These are phyloP conservation scores for Stenoptilia bipunctidactyla DNA, from an alignment of 2,888 invertebrate species.

Conservation along the genomic window DNA sequence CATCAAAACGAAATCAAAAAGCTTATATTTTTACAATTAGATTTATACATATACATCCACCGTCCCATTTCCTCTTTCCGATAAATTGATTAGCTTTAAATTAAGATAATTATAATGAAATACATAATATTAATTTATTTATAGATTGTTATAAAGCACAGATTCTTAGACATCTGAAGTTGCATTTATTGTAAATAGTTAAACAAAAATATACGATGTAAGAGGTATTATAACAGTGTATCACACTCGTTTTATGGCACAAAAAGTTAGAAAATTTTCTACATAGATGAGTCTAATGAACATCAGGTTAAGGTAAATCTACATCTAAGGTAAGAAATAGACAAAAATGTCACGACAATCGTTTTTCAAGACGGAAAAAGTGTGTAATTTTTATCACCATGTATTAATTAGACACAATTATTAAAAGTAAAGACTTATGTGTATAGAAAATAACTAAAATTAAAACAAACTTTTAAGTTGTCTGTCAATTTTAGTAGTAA, in stretches of 20 bases:
- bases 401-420: too few species aligned
- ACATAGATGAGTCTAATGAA: constrained; percentile 6
- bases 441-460: too few species aligned
- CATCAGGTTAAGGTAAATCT: too few species aligned
- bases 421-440: too few species aligned
- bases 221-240: constrained; percentile 59
- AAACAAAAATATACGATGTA: constrained; percentile 46
- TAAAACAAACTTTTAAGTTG: constrained; percentile 34
- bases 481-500: constrained; percentile 66
- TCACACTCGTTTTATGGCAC: constrained; percentile 71
- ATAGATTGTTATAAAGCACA: constrained; percentile 70
- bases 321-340: too few species aligned
- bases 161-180: constrained; percentile 62
- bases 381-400: too few species aligned
- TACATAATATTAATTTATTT: constrained; percentile 39
- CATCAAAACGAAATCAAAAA: constrained; percentile 20
- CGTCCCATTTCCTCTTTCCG: constrained; percentile 68
- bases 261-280: constrained; percentile 57
- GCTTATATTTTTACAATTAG: constrained; percentile 55
- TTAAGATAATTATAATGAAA: constrained; percentile 36
- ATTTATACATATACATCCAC: constrained; percentile 52
- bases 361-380: too few species aligned
- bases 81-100: constrained; percentile 61
- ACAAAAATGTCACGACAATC: too few species aligned
- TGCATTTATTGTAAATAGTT: constrained; percentile 70